These are phyloP conservation scores for Ferrisia virgata DNA, from an alignment of 2,888 invertebrate species.

Conservation along the genomic window DNA sequence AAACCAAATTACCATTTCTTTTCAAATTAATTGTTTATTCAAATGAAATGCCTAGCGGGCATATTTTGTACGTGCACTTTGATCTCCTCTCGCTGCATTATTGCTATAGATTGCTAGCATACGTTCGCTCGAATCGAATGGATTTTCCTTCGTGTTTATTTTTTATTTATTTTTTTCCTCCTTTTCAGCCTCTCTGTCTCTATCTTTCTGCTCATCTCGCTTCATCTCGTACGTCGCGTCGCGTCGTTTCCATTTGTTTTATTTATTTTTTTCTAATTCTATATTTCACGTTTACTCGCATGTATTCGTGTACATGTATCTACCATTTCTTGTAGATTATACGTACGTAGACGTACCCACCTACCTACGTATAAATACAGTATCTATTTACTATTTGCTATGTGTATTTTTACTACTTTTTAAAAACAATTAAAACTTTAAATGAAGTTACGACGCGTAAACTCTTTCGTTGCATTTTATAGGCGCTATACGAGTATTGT, in stretches of 20 bases:
- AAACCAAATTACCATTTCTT: slow-evolving; percentile 27
- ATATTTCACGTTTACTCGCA: neutral
- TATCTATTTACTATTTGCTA: too few species aligned
- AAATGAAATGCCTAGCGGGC: slow-evolving; percentile 28
- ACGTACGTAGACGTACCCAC: too few species aligned
- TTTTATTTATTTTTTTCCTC: neutral
- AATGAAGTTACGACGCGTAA: too few species aligned
- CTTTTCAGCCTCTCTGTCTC: neutral
- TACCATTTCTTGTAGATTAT: too few species aligned
- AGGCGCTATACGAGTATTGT: too few species aligned
- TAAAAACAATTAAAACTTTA: too few species aligned
- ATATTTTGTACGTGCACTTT: slow-evolving; percentile 32
- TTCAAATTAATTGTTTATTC: slow-evolving; percentile 38
- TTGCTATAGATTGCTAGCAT: neutral
- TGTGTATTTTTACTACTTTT: too few species aligned
- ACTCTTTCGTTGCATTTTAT: too few species aligned
- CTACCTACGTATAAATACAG: too few species aligned
- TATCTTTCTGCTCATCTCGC: neutral
- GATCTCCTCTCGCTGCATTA: neutral
- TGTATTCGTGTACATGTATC: too few species aligned
- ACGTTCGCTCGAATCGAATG: neutral
- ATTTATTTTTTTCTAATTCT: neutral
- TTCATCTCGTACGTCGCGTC: too few species aligned
- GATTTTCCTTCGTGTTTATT: neutral
- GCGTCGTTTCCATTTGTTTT: neutral